These are phyloP conservation scores for Caenorhabditis sp. DNA, from an alignment of 2,888 invertebrate genomes.

Conservation along the genomic window DNA sequence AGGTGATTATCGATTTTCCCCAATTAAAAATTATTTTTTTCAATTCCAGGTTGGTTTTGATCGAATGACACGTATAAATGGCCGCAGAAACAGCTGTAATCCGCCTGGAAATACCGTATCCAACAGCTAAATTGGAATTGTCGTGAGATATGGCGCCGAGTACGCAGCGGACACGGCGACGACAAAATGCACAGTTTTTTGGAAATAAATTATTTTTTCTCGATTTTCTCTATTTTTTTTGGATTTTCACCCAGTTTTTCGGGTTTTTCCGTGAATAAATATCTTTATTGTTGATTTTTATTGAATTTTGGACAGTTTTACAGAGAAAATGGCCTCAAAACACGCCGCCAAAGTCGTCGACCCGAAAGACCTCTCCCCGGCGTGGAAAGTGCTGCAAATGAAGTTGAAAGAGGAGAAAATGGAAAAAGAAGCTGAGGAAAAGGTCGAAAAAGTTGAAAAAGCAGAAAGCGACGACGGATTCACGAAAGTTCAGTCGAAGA, in stretches of 20 bases:
- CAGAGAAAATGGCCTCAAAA: slow-evolving; percentile 38
- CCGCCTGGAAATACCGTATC: slow-evolving; percentile 90
- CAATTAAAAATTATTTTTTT: too few species aligned
- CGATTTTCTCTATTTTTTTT: not conserved
- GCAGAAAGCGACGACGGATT: slow-evolving; percentile 47
- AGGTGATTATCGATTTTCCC: slow-evolving; percentile 41
- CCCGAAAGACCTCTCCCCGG: slow-evolving; percentile 68
- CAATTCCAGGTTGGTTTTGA: slow-evolving; percentile 63
- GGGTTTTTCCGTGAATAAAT: slow-evolving; percentile 52
- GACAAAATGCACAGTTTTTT: slow-evolving; percentile 28
- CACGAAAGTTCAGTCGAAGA: slow-evolving; percentile 58
- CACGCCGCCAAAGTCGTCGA: slow-evolving; percentile 63
- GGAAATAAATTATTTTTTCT: slow-evolving; percentile 16
- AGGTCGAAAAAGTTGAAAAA: slow-evolving; percentile 41
- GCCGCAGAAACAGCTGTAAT: slow-evolving; percentile 84
- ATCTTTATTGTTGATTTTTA: slow-evolving; percentile 5
- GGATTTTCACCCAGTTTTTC: slow-evolving; percentile 16
- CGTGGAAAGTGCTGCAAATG: slow-evolving; percentile 76
- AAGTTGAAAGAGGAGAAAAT: slow-evolving; percentile 59
- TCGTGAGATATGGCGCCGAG: slow-evolving; percentile 27
- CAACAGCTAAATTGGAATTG: slow-evolving; percentile 3
- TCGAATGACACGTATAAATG: slow-evolving; percentile 64
- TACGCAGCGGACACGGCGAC: slow-evolving; percentile 34
- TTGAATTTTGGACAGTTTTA: not conserved
- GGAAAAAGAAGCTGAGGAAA: slow-evolving; percentile 35